Conservation (phyloP, 2,888 invertebrate genomes). For the Gymnocheta viridis region DNA sequence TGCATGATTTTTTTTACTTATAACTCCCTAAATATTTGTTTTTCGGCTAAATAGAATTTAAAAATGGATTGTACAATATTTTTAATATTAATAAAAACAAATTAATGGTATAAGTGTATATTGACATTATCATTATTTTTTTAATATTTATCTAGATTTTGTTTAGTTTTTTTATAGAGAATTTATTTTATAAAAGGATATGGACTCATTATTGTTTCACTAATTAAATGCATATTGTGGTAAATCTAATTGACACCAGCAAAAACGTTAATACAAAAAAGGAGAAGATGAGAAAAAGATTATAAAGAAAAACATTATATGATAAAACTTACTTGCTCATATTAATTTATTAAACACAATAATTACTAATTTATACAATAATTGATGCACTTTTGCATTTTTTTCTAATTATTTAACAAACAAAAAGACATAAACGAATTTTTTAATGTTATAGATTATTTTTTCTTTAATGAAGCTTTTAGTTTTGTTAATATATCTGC, state of each 20-base stretch:
- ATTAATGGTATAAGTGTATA: conserved; percentile 23
- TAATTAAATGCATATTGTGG: conserved; percentile 65
- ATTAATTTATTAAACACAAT: conserved; percentile 2
- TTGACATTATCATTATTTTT: conserved; percentile 27
- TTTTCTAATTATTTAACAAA: conserved; percentile 43
- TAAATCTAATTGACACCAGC: conserved; percentile 63
- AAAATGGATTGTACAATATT: conserved; percentile 8
- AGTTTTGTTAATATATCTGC: background rate
- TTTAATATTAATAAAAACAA: conserved; percentile 29
- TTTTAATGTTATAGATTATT: background rate
- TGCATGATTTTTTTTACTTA: conserved; percentile 16
- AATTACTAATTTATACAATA: conserved; percentile 32
- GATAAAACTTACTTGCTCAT: background rate
- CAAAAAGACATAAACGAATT: background rate
- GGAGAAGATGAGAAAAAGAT: background rate
- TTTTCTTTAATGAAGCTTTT: background rate
- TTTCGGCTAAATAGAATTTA: too few relatives aligned
- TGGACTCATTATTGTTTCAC: conserved; percentile 67
- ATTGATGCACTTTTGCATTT: conserved; percentile 16
- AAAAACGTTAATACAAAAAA: conserved; percentile 6
- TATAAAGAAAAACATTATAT: conserved; percentile 18
- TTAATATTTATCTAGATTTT: conserved; percentile 54
- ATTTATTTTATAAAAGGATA: conserved; percentile 63
- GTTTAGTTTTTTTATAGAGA: conserved; percentile 44
- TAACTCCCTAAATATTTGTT: background rate